A percentile compares a stretch with the other conserved stretches of the same genome.
phyloP scores from a whole-genome alignment of 1,140 invertebrate genomes.

The Gerris buenoi region DNA sequence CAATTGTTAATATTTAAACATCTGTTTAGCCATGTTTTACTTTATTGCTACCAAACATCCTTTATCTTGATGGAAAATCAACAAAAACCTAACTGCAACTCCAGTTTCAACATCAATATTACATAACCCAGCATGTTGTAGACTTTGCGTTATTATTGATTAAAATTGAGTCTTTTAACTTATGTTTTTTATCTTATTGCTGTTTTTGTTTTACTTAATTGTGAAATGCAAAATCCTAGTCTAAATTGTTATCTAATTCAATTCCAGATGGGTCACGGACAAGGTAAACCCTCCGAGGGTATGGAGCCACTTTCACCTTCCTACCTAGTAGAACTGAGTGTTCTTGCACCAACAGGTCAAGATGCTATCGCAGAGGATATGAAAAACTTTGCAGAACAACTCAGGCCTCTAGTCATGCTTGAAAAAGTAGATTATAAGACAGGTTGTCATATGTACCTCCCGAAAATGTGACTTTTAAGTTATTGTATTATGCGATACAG shows the following conservation, averaged over 20 bases:
- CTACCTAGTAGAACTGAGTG: constrained; percentile 86
- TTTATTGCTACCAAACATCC: too few relatives aligned
- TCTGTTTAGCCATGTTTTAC: background rate
- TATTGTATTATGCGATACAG: too few relatives aligned
- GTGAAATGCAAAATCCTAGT: background rate
- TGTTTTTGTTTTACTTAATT: constrained; percentile 5
- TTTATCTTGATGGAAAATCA: too few relatives aligned
- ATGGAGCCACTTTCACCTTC: constrained; percentile 79
- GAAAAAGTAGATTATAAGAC: constrained; percentile 80
- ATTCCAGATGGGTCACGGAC: constrained; percentile 46
- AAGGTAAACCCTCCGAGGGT: constrained; percentile 48
- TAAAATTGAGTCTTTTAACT: too few relatives aligned
- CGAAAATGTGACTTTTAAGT: background rate
- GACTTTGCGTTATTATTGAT: too few relatives aligned
- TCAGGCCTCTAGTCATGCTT: constrained; percentile 75
- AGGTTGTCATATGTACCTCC: background rate
- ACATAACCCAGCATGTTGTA: too few relatives aligned
- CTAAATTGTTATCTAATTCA: background rate
- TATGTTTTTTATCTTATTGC: too few relatives aligned
- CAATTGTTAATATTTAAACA: background rate
- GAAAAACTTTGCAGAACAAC: constrained; percentile 84
- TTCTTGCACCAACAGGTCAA: constrained; percentile 81
- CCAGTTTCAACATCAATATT: too few relatives aligned
- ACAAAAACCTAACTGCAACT: too few relatives aligned
- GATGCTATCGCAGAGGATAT: constrained; percentile 92